Conservation (phyloP, 2,113 vertebrate species). For the Sprattus sprattus region DNA sequence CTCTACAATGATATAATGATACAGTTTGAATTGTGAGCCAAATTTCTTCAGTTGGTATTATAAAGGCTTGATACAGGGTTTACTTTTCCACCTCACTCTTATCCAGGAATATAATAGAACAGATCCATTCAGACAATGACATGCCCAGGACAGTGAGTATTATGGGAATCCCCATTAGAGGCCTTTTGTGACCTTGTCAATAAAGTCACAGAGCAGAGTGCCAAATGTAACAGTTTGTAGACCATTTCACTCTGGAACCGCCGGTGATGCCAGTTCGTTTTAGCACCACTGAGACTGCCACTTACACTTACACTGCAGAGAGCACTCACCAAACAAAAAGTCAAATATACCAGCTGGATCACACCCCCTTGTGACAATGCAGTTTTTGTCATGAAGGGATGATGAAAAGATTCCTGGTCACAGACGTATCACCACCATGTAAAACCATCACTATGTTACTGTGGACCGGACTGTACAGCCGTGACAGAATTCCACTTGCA, state of each 20-base stretch:
- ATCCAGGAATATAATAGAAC: not conserved
- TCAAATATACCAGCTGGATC: not conserved
- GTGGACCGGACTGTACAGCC: not conserved
- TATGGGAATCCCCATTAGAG: not conserved
- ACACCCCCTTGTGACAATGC: not conserved
- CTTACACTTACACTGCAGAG: not conserved
- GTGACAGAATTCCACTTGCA: not conserved
- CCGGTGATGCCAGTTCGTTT: not conserved
- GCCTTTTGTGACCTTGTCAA: not conserved
- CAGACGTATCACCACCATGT: not conserved
- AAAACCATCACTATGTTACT: too few species aligned
- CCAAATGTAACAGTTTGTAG: not conserved
- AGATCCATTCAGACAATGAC: not conserved
- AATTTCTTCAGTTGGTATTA: not conserved
- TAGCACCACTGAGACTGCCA: not conserved
- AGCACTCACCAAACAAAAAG: not conserved
- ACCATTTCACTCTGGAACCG: not conserved
- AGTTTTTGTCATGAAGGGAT: not conserved
- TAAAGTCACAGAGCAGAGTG: constrained; percentile 15
- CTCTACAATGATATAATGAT: not conserved
- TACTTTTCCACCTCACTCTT: not conserved
- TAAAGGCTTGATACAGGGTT: not conserved
- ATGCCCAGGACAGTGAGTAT: not conserved
- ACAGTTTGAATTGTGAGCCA: not conserved
- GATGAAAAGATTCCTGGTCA: not conserved